Conservation (phyloP, 2,888 invertebrate genomes). For the Conus canariensis region DNA sequence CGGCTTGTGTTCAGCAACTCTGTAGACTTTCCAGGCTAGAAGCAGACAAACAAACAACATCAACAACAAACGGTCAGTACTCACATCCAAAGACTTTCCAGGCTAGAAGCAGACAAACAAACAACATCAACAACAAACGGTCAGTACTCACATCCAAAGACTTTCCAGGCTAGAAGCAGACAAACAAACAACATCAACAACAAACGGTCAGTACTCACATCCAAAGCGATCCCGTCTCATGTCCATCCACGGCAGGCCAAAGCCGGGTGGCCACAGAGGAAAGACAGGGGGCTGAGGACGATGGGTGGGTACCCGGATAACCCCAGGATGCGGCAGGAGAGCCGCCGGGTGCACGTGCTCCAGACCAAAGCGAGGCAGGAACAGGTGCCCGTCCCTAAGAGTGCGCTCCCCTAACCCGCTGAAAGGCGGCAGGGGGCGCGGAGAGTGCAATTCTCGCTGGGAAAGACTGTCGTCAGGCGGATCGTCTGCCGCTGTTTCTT, state of each 20-base stretch:
- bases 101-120: too few relatives aligned
- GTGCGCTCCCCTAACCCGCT: neutral
- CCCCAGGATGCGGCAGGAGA: constrained; percentile 52
- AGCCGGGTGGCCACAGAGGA: constrained; percentile 60
- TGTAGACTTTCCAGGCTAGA: too few relatives aligned
- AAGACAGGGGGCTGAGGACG: constrained; percentile 65
- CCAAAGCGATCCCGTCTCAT: constrained; percentile 73
- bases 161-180: too few relatives aligned
- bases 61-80: too few relatives aligned
- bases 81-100: too few relatives aligned
- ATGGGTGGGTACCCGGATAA: constrained; percentile 68
- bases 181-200: too few relatives aligned
- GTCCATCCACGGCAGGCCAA: constrained; percentile 73
- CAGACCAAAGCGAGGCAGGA: constrained; percentile 27
- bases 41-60: too few relatives aligned
- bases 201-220: constrained; percentile 59
- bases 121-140: too few relatives aligned
- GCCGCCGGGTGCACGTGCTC: constrained; percentile 37
- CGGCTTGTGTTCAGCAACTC: too few relatives aligned
- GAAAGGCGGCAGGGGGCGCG: neutral
- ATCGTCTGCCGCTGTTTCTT: neutral
- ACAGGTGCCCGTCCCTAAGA: constrained; percentile 19
- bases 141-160: too few relatives aligned
- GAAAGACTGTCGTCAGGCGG: neutral
- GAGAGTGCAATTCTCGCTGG: neutral